Evolutionary conservation across 2,797 vertebrate species (phyloP).

Genomic region (Anguilla marmorata): DNA sequence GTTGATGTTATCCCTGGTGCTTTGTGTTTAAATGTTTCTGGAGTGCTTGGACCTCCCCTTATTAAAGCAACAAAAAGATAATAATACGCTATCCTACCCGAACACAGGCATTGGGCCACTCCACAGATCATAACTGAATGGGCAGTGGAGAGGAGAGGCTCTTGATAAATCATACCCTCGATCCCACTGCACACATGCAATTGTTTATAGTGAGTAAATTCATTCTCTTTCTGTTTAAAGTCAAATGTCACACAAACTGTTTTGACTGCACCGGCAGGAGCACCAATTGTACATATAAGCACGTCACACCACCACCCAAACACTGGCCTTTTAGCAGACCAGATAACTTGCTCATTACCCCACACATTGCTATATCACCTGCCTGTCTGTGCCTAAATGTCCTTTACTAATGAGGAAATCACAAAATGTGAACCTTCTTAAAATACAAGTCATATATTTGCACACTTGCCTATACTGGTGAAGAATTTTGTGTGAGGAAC

Average conservation of each 20-base stretch:
- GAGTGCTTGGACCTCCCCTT: constrained; percentile 61
- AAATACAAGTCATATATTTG: neutral
- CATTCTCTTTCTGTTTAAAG: constrained; percentile 4
- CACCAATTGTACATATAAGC: neutral
- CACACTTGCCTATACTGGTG: neutral
- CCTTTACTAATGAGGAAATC: neutral
- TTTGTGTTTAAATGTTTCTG: constrained; percentile 51
- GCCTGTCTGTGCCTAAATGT: neutral
- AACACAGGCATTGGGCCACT: constrained; percentile 53
- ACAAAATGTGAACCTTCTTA: too few species aligned
- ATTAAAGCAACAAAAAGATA: constrained; percentile 64
- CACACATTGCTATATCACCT: neutral
- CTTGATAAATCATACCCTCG: constrained; percentile 44
- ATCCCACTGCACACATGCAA: constrained; percentile 3
- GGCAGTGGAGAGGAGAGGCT: constrained; percentile 44
- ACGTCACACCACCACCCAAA: neutral
- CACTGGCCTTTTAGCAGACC: neutral
- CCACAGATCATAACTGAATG: constrained; percentile 46
- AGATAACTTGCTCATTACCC: neutral
- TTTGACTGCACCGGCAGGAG: neutral
- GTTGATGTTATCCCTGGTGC: constrained; percentile 55
- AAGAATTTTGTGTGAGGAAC: neutral
- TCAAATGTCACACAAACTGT: constrained; percentile 29
- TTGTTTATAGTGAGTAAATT: constrained; percentile 20
- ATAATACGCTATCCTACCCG: constrained; percentile 62